Conservation (phyloP, 1,140 invertebrate species). For the Euwallacea fornicatus region DNA sequence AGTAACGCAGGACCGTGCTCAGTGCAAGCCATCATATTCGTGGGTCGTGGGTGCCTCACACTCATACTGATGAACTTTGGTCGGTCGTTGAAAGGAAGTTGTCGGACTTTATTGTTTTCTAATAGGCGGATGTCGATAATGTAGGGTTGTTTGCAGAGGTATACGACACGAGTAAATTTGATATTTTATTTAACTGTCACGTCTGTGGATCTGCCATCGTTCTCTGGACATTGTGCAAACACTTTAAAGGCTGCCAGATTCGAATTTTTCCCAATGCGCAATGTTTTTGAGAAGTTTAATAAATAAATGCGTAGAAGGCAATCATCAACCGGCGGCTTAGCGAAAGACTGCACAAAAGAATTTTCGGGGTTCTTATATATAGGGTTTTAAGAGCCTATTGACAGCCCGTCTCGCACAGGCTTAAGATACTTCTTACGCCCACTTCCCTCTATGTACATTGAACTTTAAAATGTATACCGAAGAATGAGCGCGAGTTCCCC, state of each 20-base stretch:
- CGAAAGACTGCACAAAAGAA: no score
- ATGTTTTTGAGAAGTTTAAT: no score
- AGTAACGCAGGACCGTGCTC: no score
- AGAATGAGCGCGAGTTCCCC: constrained; percentile 20
- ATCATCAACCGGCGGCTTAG: no score
- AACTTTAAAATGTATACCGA: constrained; percentile 26
- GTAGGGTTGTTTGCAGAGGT: constrained; percentile 3
- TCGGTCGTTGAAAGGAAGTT: constrained; percentile 12
- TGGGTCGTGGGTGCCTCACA: constrained; percentile 2
- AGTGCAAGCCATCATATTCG: neutral
- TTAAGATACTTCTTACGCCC: constrained; percentile 24
- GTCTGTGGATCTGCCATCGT: no score
- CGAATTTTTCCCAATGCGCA: no score
- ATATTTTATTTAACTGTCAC: neutral
- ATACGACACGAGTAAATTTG: neutral
- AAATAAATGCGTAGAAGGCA: no score
- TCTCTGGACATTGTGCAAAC: no score
- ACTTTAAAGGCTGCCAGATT: no score
- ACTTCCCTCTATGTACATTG: constrained; percentile 20
- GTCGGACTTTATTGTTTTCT: constrained; percentile 24
- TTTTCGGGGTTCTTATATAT: no score
- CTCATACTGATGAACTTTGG: constrained; percentile 20
- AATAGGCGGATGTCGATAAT: constrained; percentile 22
- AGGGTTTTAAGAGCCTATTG: constrained; percentile 22
- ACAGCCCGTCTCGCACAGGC: constrained; percentile 24